A percentile compares a stretch with the other conserved stretches of the same genome.
Evolutionary conservation across 1,140 invertebrate species (phyloP).

Genomic region (Polyergus mexicanus): DNA sequence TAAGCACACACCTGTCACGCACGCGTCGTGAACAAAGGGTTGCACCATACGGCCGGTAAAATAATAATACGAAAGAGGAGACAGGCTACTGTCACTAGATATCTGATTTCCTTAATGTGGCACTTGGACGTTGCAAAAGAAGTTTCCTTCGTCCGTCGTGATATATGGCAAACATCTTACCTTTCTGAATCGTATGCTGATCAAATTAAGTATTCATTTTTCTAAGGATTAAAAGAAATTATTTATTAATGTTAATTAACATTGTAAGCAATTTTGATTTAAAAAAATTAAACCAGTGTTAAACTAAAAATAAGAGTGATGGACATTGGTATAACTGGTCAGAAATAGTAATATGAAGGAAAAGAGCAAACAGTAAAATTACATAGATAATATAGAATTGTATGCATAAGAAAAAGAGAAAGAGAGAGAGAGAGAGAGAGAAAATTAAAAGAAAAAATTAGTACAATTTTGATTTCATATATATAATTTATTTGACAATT

Average conservation of each 20-base stretch:
- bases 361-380: too few relatives aligned
- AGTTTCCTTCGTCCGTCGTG: slow-evolving; percentile 14
- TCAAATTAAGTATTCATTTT: background rate
- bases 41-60: slow-evolving; percentile 63
- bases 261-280: background rate
- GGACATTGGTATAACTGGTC: too few relatives aligned
- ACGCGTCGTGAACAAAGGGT: slow-evolving; percentile 77
- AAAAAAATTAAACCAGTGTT: background rate
- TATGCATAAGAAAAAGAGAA: too few relatives aligned
- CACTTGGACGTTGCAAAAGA: slow-evolving; percentile 51
- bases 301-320: too few relatives aligned
- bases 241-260: background rate
- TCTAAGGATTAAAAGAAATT: too few relatives aligned
- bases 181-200: background rate
- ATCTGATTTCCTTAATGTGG: slow-evolving; percentile 80
- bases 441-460: too few relatives aligned
- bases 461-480: too few relatives aligned
- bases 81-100: slow-evolving; percentile 74
- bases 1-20: slow-evolving; percentile 81
- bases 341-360: too few relatives aligned
- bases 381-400: too few relatives aligned
- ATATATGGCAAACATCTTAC: slow-evolving; percentile 26
- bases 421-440: too few relatives aligned
- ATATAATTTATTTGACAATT: too few relatives aligned
- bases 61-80: slow-evolving; percentile 65